Evolutionary conservation across 2,113 vertebrate species (phyloP).

Genomic region (Tylochromis polylepis): DNA sequence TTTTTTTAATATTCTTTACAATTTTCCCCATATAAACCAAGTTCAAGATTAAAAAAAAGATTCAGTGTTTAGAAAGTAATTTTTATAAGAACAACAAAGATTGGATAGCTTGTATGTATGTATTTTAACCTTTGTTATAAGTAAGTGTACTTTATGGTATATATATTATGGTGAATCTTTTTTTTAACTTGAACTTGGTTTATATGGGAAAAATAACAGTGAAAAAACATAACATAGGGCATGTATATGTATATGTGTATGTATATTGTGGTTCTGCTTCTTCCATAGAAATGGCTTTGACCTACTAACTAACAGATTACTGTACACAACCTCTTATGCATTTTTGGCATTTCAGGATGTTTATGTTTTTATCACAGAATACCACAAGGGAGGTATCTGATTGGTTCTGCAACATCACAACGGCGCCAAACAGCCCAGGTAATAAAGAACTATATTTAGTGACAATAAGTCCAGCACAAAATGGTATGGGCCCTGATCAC

Average conservation of each 20-base stretch:
- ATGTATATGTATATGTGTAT: too few relatives aligned
- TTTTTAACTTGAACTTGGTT: not conserved
- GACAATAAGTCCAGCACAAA: not conserved
- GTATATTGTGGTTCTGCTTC: not conserved
- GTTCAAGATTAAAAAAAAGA: too few relatives aligned
- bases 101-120: too few relatives aligned
- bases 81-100: too few relatives aligned
- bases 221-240: not conserved
- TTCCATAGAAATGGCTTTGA: not conserved
- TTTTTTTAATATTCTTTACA: not conserved
- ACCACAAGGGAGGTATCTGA: not conserved
- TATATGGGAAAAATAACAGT: not conserved
- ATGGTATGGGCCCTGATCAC: too few relatives aligned
- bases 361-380: not conserved
- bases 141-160: too few relatives aligned
- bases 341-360: not conserved
- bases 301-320: not conserved
- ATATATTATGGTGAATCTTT: not conserved
- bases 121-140: too few relatives aligned
- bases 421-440: accelerated
- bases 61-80: too few relatives aligned
- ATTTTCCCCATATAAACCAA: too few relatives aligned
- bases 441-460: not conserved
- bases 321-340: not conserved
- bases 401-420: not conserved